Conservation (phyloP, 2,797 vertebrate genomes). For the Gambelia wislizenii region DNA sequence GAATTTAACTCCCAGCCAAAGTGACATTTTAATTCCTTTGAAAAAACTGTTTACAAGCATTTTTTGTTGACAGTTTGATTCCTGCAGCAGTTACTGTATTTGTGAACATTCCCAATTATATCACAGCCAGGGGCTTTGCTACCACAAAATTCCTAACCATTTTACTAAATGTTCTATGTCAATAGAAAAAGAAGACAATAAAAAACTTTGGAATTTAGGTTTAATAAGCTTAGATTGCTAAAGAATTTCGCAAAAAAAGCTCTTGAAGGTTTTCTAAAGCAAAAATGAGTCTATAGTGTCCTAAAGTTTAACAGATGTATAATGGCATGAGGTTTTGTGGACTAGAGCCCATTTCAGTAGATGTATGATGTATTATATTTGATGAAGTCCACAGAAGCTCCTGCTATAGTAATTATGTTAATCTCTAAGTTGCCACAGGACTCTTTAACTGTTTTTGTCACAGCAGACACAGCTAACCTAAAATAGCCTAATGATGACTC, state of each 20-base stretch:
- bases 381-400: neutral
- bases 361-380: neutral
- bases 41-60: neutral
- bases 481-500: neutral
- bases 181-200: slow-evolving; percentile 62
- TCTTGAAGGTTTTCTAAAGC: neutral
- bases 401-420: neutral
- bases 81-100: neutral
- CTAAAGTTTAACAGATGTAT: neutral
- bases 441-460: neutral
- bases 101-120: slow-evolving; percentile 49
- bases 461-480: neutral
- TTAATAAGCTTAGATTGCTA: slow-evolving; percentile 38
- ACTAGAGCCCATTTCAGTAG: neutral
- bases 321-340: neutral
- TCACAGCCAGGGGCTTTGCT: neutral
- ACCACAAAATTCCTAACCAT: neutral
- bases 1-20: neutral
- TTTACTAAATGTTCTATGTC: neutral
- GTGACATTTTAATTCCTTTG: neutral
- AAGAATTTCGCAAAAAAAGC: slow-evolving; percentile 40
- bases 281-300: neutral
- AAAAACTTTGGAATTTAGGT: slow-evolving; percentile 32
- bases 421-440: neutral
- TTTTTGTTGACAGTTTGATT: slow-evolving; percentile 14